Conservation (phyloP, 2,888 invertebrate species). For the Epistrophella euchroma region DNA sequence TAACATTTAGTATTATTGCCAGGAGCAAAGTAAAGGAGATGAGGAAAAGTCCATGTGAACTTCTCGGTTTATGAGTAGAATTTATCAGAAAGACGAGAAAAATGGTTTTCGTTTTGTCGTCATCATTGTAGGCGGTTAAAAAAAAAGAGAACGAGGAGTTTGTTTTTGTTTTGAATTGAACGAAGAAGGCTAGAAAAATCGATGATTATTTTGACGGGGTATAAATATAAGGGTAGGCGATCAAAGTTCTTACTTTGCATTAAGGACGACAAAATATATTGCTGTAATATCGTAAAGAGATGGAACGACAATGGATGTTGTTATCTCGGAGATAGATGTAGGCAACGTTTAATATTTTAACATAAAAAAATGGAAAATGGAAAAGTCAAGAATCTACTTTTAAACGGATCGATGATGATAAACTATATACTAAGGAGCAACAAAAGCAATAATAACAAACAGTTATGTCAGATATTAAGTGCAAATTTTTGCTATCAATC, state of each 20-base stretch:
- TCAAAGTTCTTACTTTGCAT: conserved; percentile 51
- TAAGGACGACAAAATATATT: conserved; percentile 21
- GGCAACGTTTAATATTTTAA: conserved; percentile 55
- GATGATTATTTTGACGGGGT: conserved; percentile 37
- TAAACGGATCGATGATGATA: conserved; percentile 55
- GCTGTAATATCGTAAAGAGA: conserved; percentile 1
- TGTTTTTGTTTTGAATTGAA: conserved; percentile 41
- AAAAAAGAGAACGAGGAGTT: neutral
- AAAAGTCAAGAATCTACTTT: conserved; percentile 40
- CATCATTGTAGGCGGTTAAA: conserved; percentile 49
- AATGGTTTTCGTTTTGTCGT: conserved; percentile 48
- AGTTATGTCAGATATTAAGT: conserved; percentile 36
- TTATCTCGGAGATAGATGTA: conserved; percentile 9
- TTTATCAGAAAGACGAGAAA: conserved; percentile 54
- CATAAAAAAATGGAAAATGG: conserved; percentile 55
- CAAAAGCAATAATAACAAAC: conserved; percentile 5
- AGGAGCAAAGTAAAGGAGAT: neutral
- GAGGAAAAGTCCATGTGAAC: conserved; percentile 59
- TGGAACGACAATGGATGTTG: conserved; percentile 10
- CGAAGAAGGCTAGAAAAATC: conserved; percentile 52
- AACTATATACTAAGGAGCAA: conserved; percentile 28
- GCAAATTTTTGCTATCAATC: conserved; percentile 31
- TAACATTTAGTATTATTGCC: conserved; percentile 43
- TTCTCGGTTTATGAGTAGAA: conserved; percentile 61
- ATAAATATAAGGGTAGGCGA: neutral